Evolutionary conservation across 2,797 vertebrate genomes (phyloP).

Genomic region (Semotilus atromaculatus): DNA sequence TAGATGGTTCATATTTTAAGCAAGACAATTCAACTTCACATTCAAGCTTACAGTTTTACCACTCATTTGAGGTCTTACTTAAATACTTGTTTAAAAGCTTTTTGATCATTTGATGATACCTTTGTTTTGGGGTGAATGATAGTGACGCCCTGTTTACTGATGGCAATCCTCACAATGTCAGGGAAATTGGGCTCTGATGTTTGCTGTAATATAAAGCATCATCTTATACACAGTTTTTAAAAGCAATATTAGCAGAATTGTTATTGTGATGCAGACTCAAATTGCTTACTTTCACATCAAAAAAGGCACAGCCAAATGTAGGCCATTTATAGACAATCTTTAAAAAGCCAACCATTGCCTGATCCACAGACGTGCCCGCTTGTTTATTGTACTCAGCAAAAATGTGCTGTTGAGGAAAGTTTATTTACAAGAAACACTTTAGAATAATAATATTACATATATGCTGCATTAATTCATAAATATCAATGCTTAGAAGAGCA

Average conservation of each 20-base stretch:
- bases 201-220: slow-evolving; percentile 80
- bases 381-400: slow-evolving; percentile 81
- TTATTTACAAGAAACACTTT: background rate
- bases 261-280: background rate
- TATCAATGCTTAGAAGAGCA: background rate
- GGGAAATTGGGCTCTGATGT: slow-evolving; percentile 89
- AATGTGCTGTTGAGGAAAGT: slow-evolving; percentile 78
- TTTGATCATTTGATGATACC: slow-evolving; percentile 71
- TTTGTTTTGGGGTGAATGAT: slow-evolving; percentile 94
- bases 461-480: background rate
- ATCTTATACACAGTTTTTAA: background rate
- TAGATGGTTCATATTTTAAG: background rate
- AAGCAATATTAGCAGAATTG: background rate
- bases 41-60: slow-evolving; percentile 2
- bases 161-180: slow-evolving; percentile 90
- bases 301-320: slow-evolving; percentile 96
- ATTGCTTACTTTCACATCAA: slow-evolving; percentile 91
- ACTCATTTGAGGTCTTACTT: background rate
- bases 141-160: slow-evolving; percentile 90
- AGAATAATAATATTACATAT: background rate
- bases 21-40: background rate
- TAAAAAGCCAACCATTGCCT: slow-evolving; percentile 89
- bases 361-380: slow-evolving; percentile 79
- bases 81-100: background rate
- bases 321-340: slow-evolving; percentile 88